A percentile compares a stretch with the other conserved stretches of the same genome.
Conservation (phyloP, 1,140 invertebrate species). For the Magallana ariakensis region DNA sequence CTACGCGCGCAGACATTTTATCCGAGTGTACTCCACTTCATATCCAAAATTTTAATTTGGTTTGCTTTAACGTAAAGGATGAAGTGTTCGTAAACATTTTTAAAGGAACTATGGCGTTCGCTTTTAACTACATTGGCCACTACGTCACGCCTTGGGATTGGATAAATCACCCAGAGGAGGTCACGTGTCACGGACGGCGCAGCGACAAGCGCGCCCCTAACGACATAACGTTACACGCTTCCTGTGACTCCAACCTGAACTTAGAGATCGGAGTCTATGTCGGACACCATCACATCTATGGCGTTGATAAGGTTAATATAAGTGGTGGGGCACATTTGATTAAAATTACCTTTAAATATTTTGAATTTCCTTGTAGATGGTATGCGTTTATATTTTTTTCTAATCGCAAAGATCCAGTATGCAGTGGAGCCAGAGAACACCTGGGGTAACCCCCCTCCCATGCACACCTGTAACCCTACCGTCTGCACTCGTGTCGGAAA, state of each 20-base stretch:
- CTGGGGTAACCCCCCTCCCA: constrained; percentile 60
- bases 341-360: too few species aligned
- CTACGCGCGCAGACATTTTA: too few species aligned
- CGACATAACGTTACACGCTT: constrained; percentile 60
- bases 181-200: constrained; percentile 61
- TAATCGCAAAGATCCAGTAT: constrained; percentile 61
- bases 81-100: too few species aligned
- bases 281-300: constrained; percentile 52
- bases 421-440: constrained; percentile 54
- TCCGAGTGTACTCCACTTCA: too few species aligned
- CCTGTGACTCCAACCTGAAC: constrained; percentile 55
- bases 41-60: too few species aligned
- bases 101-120: constrained; percentile 62
- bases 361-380: too few species aligned
- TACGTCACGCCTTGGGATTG: constrained; percentile 69
- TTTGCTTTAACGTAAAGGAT: too few species aligned
- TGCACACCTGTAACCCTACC: constrained; percentile 61
- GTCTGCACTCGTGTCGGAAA: constrained; percentile 59
- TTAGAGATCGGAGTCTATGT: constrained; percentile 61
- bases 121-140: constrained; percentile 71
- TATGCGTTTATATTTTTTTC: too few species aligned
- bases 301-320: constrained; percentile 51
- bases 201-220: constrained; percentile 11
- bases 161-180: constrained; percentile 62
- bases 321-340: too few species aligned